phyloP scores from a whole-genome alignment of 2,888 invertebrate genomes.

The Beris morrisii region DNA sequence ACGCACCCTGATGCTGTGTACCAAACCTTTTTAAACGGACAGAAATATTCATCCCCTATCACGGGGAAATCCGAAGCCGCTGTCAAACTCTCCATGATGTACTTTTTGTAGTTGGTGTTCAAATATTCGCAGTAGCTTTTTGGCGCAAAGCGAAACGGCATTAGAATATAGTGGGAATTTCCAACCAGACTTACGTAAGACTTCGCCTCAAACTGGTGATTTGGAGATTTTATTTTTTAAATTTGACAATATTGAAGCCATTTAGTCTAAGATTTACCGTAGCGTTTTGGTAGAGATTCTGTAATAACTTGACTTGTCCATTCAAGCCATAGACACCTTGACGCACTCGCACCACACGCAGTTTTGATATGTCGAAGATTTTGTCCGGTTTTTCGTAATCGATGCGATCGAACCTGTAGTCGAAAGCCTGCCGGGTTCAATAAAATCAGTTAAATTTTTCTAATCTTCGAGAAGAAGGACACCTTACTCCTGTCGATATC shows the following conservation, averaged over 20 bases:
- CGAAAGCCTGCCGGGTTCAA: too few species aligned
- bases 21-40: conserved; percentile 25
- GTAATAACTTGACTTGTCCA: background rate
- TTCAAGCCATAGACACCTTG: background rate
- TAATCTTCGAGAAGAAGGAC: too few species aligned
- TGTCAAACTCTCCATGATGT: background rate
- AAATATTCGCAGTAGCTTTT: background rate
- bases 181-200: background rate
- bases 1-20: too few species aligned
- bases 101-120: conserved; percentile 20
- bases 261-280: conserved; percentile 1
- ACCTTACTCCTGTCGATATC: too few species aligned
- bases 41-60: conserved; percentile 24
- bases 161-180: background rate
- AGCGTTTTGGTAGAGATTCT: background rate
- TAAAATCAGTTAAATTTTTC: too few species aligned
- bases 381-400: conserved; percentile 7
- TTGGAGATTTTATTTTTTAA: background rate
- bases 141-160: conserved; percentile 8
- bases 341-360: background rate
- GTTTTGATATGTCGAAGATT: background rate
- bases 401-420: too few species aligned
- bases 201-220: conserved; percentile 6
- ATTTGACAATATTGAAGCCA: background rate
- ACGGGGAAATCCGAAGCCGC: conserved; percentile 22